Base-by-base conservation (phyloP, 1,140 invertebrate genomes). In the Platyura marginata region DNA sequence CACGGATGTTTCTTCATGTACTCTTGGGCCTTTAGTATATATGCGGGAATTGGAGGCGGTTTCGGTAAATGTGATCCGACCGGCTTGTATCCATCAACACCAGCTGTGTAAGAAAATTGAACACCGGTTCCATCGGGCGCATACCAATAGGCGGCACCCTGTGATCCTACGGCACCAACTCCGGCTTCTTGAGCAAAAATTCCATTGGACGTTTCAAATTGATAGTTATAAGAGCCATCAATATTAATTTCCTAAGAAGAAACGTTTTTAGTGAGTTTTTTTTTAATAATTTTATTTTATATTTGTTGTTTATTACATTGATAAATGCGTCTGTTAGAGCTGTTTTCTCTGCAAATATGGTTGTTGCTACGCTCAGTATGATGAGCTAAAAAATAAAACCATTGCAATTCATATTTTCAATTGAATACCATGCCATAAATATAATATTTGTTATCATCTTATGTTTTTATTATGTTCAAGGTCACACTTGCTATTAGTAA, bases 81-180 rank as follows among this genome's bases (percentile, higher is more conserved):
- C 1, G 68, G 65, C 43, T 70, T 65, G 61, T 64, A 72, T 18
- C 73, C 73, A 43, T 72, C 69, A 48, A 72, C 70, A 47, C 74
- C 70, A 33, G 72, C 72, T 0, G 63, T 49, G 54, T 72, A 75
- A n/a, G 49, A 49, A 10, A 75, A 49, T 16, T 54, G 44, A 1
- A 68, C 42, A 9, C 44, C n/a, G 44, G 63, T 40, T 9, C 66
- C 64, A 40, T 68, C 59, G 3, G 71, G 70, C 0, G 64, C 57
- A 1, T 63, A 68, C 63, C 69, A 76, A 6, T 51, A 49, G 22
- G 66, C 69, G 2, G 62, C 50, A 3, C 72, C 72, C 40, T 65
- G 58, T 0, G 54, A 65, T 1, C 53, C 54, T 35, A 62, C 47
- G 0, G 62, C 59, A 8, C 71, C 48, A 6, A 53, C 52, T 35